Evolutionary conservation across 2,797 vertebrate species (phyloP).

Genomic region (Margarornis squamiger): DNA sequence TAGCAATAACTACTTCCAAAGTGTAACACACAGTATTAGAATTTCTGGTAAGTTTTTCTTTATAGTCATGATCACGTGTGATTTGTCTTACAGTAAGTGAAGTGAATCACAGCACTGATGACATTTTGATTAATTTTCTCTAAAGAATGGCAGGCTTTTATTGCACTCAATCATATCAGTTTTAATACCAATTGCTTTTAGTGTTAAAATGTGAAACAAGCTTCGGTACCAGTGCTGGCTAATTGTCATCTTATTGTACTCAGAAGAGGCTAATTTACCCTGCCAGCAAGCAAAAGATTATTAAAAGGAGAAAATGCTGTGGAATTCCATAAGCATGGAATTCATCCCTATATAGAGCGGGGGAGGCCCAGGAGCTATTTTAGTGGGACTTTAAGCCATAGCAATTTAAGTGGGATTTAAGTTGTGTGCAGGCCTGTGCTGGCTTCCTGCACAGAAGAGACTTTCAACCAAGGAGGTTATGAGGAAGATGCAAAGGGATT

Average conservation of each 20-base stretch:
- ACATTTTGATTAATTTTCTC: not conserved
- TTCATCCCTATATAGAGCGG: not conserved
- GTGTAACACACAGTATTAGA: not conserved
- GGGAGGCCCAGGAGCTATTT: slow-evolving; percentile 37
- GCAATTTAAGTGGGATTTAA: slow-evolving; percentile 56
- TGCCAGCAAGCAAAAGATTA: not conserved
- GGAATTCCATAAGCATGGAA: slow-evolving; percentile 21
- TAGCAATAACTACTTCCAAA: not conserved
- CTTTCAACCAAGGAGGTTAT: not conserved
- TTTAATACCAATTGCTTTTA: not conserved
- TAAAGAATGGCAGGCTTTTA: not conserved
- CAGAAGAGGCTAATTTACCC: not conserved
- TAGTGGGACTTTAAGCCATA: slow-evolving; percentile 15
- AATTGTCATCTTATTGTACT: not conserved
- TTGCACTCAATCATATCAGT: not conserved
- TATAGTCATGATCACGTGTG: not conserved
- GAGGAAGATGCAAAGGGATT: slow-evolving; percentile 25
- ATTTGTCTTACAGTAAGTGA: not conserved
- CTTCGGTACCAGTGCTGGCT: not conserved
- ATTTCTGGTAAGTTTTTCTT: slow-evolving; percentile 15
- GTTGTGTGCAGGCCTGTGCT: not conserved
- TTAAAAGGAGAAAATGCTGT: not conserved
- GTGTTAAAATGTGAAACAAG: not conserved
- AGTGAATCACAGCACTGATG: not conserved
- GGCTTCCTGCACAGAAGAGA: not conserved